Evolutionary conservation across 2,797 vertebrate genomes (phyloP).

Genomic region (Amphiprion clarkii): DNA sequence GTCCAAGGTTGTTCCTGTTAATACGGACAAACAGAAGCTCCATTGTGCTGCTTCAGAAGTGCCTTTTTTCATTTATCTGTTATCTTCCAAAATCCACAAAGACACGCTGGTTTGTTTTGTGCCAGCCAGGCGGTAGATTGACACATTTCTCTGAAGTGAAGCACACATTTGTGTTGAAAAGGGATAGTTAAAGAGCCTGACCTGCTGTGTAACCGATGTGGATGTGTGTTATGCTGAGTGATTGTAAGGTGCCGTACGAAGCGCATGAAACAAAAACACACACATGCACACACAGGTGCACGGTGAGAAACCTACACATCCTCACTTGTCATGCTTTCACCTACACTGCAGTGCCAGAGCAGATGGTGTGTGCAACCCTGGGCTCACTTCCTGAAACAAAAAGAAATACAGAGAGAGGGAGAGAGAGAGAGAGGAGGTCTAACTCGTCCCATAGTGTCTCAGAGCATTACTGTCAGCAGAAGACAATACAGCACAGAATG

Average conservation of each 20-base stretch:
- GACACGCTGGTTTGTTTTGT: not conserved
- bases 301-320: conserved; percentile 24
- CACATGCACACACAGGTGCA: not conserved
- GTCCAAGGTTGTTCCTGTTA: not conserved
- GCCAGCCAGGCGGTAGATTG: not conserved
- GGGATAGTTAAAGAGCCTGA: conserved; percentile 14
- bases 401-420: conserved; percentile 18
- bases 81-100: conserved; percentile 1
- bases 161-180: not conserved
- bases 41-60: not conserved
- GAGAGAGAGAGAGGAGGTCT: conserved; percentile 2
- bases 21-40: conserved; percentile 3
- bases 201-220: not conserved
- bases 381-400: conserved; percentile 54
- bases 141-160: not conserved
- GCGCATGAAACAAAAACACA: conserved; percentile 6
- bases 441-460: conserved; percentile 20
- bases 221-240: not conserved
- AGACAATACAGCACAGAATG: conserved; percentile 55
- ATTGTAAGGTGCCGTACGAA: not conserved
- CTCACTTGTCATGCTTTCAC: conserved; percentile 42
- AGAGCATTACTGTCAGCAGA: conserved; percentile 53
- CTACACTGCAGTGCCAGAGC: conserved; percentile 46
- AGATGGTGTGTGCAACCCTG: conserved; percentile 55
- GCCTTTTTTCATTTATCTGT: not conserved